A percentile compares a stretch with the other conserved stretches of the same genome.
These are phyloP conservation scores for Grammomys surdaster DNA, from an alignment of 2,113 vertebrate genomes.

Conservation along the genomic window DNA sequence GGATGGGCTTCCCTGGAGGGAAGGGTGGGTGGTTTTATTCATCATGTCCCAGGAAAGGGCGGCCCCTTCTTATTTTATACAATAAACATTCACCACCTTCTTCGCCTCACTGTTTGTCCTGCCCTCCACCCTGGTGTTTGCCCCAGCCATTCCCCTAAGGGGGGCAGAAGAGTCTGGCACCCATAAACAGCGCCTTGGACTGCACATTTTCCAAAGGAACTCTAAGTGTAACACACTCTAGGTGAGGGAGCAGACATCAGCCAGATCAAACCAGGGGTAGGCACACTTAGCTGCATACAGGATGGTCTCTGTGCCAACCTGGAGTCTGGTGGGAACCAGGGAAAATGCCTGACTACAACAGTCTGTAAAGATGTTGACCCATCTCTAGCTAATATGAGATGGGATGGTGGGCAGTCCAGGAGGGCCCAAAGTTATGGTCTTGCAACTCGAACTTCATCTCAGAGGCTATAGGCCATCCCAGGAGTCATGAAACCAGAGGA, in stretches of 20 bases:
- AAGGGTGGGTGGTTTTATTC: slow-evolving; percentile 77
- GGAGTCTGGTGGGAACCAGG: no score
- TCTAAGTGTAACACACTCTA: neutral
- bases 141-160: accelerated
- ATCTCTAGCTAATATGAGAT: neutral
- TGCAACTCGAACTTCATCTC: neutral
- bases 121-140: neutral
- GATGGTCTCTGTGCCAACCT: no score
- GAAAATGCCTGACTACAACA: accelerated
- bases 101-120: neutral
- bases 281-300: neutral
- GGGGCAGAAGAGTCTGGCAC: neutral
- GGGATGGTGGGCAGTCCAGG: no score
- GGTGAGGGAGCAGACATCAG: neutral
- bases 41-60: slow-evolving; percentile 81
- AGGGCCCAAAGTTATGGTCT: neutral
- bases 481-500: neutral
- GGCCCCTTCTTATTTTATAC: slow-evolving; percentile 87
- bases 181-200: neutral
- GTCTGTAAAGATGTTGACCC: neutral
- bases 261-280: neutral
- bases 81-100: slow-evolving; percentile 86
- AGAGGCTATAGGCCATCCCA: neutral
- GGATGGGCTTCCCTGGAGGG: slow-evolving; percentile 73
- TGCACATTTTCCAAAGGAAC: neutral